These are phyloP conservation scores for Pterostichus niger DNA, from an alignment of 2,888 invertebrate genomes.

Conservation along the genomic window DNA sequence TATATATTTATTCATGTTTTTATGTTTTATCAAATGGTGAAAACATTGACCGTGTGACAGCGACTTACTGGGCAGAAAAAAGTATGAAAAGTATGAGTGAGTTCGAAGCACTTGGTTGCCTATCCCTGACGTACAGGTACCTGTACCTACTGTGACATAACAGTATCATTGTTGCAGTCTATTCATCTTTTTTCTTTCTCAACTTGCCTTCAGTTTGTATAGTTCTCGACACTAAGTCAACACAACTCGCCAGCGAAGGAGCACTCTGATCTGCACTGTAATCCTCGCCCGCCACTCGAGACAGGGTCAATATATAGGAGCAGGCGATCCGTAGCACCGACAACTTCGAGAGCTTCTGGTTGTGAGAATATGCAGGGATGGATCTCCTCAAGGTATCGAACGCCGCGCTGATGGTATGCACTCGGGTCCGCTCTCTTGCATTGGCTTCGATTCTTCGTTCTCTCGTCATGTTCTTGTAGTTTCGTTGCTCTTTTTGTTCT, in stretches of 20 bases:
- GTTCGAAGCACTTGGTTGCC: too few relatives aligned
- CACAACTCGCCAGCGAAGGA: slow-evolving; percentile 86
- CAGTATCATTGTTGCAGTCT: neutral
- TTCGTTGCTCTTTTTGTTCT: slow-evolving; percentile 85
- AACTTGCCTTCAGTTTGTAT: slow-evolving; percentile 95
- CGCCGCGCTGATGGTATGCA: slow-evolving; percentile 97
- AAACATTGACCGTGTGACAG: too few relatives aligned
- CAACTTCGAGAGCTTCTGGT: slow-evolving; percentile 95
- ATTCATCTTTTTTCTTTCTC: slow-evolving; percentile 90
- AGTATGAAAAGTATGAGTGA: too few relatives aligned
- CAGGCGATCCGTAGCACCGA: slow-evolving; percentile 96
- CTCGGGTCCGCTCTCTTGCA: slow-evolving; percentile 93
- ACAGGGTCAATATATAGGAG: slow-evolving; percentile 93
- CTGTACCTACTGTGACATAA: too few relatives aligned
- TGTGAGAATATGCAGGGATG: slow-evolving; percentile 94
- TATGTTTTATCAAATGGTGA: too few relatives aligned
- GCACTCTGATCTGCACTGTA: slow-evolving; percentile 81
- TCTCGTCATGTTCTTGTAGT: slow-evolving; percentile 97
- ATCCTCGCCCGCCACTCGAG: slow-evolving; percentile 86
- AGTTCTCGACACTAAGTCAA: slow-evolving; percentile 93
- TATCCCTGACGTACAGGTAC: too few relatives aligned
- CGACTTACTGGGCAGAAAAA: too few relatives aligned
- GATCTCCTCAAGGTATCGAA: slow-evolving; percentile 92
- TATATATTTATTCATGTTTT: too few relatives aligned
- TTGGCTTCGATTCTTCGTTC: slow-evolving; percentile 96